Evolutionary conservation across 2,888 invertebrate species (phyloP), one percentile per base, ranked within the genome.

Genomic region (Anagyrus pseudococci): DNA sequence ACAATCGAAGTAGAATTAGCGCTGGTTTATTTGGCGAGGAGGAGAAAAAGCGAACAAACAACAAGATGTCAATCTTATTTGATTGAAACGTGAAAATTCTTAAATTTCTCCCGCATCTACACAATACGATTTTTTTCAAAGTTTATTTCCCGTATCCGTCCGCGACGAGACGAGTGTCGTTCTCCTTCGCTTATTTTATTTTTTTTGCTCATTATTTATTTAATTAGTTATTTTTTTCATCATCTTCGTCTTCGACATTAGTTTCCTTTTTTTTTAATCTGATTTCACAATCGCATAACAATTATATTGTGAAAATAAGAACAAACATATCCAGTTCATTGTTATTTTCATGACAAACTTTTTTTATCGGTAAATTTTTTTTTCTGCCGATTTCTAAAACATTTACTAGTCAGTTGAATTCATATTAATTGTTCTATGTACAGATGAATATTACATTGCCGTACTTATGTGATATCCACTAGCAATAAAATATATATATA

Each of bases 371-470:
- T 60, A 57, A 62, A 57, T 25, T 66, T 60, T 50, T 52, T 48
- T 61, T 48, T 46, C 59, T 66, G 52, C 67, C 61, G 72, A 74
- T 70, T 71, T 66, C 72, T 75, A 76, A 72, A 73, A 76, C 73
- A 73, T 73, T 71, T 73, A 75, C 73, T 76, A 72, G 69, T 74
- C 72, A 71, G 68, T 75, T 74, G 70, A 77, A 74, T 72, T 75
- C 66, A 63, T 60, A 60, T 73, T 72, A 71, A 71, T 73, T 73
- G 74, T 76, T 71, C 76, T 78, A 78, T 78, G 72, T 78, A 78
- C 78, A 78, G 73, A 74, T 75, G 73, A 75, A 72, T 71, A 71
- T 72, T 73, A 73, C 71, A 67, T 67, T 67, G 67, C 67, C 74
- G 63, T 69, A 63, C 62, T 66, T 58, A 61, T 67, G 62, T 57